These are phyloP conservation scores for Caenorhabditis sp. DNA, from an alignment of 2,888 invertebrate genomes.

Conservation along the genomic window DNA sequence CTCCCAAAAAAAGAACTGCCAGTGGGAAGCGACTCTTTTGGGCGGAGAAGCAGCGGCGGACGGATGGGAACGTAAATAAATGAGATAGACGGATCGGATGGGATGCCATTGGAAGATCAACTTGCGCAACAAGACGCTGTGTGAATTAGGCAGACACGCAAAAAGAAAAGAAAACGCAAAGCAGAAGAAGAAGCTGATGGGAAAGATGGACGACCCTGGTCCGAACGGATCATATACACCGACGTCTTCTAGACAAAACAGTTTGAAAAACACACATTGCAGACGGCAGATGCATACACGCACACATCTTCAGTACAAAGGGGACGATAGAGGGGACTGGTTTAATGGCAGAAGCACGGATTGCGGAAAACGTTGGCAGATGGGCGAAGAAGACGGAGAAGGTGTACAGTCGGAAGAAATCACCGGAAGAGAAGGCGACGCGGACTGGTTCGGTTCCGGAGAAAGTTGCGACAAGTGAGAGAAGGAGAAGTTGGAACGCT, in stretches of 20 bases:
- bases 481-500: slow-evolving; percentile 2
- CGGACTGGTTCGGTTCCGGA: slow-evolving; percentile 2
- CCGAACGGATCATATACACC: background rate
- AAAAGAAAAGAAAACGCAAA: slow-evolving; percentile 16
- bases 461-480: slow-evolving; percentile 1
- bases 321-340: slow-evolving; percentile 28
- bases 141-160: slow-evolving; percentile 31
- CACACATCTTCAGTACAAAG: slow-evolving; percentile 37
- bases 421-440: background rate
- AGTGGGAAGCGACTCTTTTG: too few species aligned
- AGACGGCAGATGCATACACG: slow-evolving; percentile 11
- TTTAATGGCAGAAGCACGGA: slow-evolving; percentile 38
- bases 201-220: slow-evolving; percentile 10
- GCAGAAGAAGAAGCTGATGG: background rate
- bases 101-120: slow-evolving; percentile 46
- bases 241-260: slow-evolving; percentile 30
- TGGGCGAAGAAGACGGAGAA: slow-evolving; percentile 1
- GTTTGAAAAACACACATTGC: slow-evolving; percentile 23
- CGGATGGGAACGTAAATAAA: slow-evolving; percentile 30
- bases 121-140: slow-evolving; percentile 39
- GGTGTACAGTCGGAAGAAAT: slow-evolving; percentile 38
- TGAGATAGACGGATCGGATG: slow-evolving; percentile 11
- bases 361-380: slow-evolving; percentile 30
- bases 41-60: slow-evolving; percentile 2
- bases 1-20: too few species aligned